Evolutionary conservation across 92 coral and sea anemone species (phyloP), one percentile per base, ranked within the genome.

Genomic region (Umimayanthus chanpuru): DNA sequence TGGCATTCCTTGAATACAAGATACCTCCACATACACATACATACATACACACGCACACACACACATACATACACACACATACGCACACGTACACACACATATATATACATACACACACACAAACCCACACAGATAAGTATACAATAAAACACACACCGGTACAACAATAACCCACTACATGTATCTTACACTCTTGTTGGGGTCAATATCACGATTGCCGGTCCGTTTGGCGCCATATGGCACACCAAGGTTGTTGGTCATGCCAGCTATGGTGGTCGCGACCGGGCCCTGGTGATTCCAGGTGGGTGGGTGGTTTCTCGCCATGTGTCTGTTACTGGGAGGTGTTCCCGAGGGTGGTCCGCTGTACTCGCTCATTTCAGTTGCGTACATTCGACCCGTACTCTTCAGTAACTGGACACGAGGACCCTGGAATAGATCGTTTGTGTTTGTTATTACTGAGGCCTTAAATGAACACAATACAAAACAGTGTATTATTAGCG

Each of bases 121-220:
- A 0, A 3, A 12, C 3, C 11, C 58, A 1, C 58, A 14, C 16
- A 53, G 18, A 53, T 16, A 53, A 18, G 2, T 11, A 3, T 9
- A 11, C 18, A 53, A 0, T 0, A 16, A 12, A 14, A 53, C 58
- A 53, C 58, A 53, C 11, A 11, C 20, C 12, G 26, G 25, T 4
- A 29, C 11, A 14, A 28, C n/a, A 18, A 23, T 61, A 61, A 61
- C 14, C 68, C 21, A 80, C 87, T 68, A 32, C 36, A 32, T 32
- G 36, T 32, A 11, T 47, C 50, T 47, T 83, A 83, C 87, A 71
- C 87, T 83, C 87, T 83, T 83, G 77, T 83, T 83, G 40, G 87
- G 87, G 78, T 83, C 87, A 78, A 83, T 83, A 11, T 83, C 87
- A 29, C 87, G 87, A 28, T 83, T 83, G 77, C 87, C 78, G 8